These are phyloP conservation scores for Taxidea taxus DNA, from an alignment of 2,113 vertebrate genomes.

Conservation along the genomic window DNA sequence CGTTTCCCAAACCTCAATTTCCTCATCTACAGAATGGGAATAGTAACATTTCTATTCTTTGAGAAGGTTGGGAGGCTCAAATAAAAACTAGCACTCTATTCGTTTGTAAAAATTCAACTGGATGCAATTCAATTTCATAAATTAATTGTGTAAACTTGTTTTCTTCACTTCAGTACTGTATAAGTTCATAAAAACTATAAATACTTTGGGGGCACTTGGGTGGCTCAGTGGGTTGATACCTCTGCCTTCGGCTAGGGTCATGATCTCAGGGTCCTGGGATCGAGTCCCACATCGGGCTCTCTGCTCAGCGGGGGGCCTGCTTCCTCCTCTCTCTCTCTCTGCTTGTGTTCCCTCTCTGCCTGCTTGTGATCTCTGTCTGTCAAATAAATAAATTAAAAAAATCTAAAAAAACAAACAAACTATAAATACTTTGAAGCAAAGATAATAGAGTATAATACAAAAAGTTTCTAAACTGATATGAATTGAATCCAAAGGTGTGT, in stretches of 20 bases:
- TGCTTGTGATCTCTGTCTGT: no score
- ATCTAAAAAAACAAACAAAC: no score
- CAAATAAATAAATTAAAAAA: no score
- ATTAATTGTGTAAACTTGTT: background rate
- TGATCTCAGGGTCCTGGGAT: no score
- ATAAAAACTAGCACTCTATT: background rate
- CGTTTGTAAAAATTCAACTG: constrained; percentile 9
- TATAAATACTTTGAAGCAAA: background rate
- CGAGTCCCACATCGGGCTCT: no score
- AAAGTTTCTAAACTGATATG: background rate
- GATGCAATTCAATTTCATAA: background rate
- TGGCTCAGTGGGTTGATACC: no score
- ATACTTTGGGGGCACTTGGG: no score
- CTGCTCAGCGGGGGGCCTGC: no score
- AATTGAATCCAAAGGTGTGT: background rate
- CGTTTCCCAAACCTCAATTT: background rate
- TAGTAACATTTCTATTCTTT: background rate
- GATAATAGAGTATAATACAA: background rate
- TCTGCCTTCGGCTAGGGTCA: no score
- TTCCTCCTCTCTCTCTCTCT: no score
- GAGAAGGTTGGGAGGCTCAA: background rate
- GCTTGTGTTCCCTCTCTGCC: no score
- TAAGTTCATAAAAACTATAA: background rate
- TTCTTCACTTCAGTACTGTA: background rate
- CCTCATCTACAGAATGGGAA: background rate